Conservation (phyloP, 1,140 invertebrate genomes). For the Paracyclopina nana region DNA sequence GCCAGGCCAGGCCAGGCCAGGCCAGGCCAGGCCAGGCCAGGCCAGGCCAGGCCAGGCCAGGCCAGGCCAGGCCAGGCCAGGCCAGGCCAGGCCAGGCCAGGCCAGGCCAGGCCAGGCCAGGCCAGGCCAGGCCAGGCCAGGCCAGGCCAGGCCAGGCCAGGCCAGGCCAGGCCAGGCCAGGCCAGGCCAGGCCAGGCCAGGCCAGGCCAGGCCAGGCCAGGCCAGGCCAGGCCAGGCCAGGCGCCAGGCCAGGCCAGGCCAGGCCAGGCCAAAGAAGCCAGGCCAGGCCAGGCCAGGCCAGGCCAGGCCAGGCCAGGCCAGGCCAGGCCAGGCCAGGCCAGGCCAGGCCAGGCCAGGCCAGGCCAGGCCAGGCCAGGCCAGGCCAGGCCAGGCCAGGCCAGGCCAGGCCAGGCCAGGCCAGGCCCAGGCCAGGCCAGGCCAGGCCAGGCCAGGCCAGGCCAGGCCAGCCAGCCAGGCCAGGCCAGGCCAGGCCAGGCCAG, state of each 20-base stretch:
- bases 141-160: constrained; percentile 21
- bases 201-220: constrained; percentile 20
- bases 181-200: constrained; percentile 20
- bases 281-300: constrained; percentile 21
- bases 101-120: constrained; percentile 21
- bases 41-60: constrained; percentile 21
- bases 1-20: constrained; percentile 21
- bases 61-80: constrained; percentile 21
- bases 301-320: constrained; percentile 21
- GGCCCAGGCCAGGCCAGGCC: constrained; percentile 20
- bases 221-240: constrained; percentile 14
- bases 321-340: constrained; percentile 21
- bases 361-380: constrained; percentile 21
- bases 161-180: constrained; percentile 20
- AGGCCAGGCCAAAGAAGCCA: constrained; percentile 20
- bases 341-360: constrained; percentile 21
- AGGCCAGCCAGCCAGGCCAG: no score
- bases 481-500: constrained; percentile 18
- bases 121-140: constrained; percentile 21
- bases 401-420: constrained; percentile 21
- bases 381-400: constrained; percentile 20
- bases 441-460: constrained; percentile 20
- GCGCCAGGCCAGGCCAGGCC: constrained; percentile 11
- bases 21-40: constrained; percentile 19
- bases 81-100: constrained; percentile 22